Conservation (phyloP, 2,113 vertebrate species). For the Macaca fascicularis region DNA sequence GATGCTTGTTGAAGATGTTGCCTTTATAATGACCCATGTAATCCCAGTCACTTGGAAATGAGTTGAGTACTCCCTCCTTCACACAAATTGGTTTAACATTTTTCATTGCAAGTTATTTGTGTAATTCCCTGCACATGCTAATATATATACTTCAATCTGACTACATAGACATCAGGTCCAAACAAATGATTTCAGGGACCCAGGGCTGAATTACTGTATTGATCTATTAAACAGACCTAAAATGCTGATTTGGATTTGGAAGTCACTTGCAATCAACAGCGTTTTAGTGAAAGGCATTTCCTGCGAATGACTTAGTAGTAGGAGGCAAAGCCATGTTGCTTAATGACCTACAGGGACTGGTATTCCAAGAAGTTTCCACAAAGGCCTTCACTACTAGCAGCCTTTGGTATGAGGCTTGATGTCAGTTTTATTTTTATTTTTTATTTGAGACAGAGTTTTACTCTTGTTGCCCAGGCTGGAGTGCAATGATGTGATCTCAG, state of each 20-base stretch:
- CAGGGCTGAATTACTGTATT: conserved; percentile 70
- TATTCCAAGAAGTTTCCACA: not conserved
- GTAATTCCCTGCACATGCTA: conserved; percentile 62
- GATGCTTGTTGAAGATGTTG: not conserved
- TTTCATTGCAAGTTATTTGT: conserved; percentile 68
- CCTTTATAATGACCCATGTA: conserved; percentile 70
- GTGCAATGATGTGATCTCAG: no score
- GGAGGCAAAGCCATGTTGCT: not conserved
- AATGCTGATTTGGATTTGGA: conserved; percentile 66
- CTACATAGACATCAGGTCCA: conserved; percentile 58
- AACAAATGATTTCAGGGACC: conserved; percentile 74
- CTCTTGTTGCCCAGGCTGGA: no score
- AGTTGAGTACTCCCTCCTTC: conserved; percentile 62
- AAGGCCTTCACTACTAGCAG: not conserved
- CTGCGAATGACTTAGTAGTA: conserved; percentile 28
- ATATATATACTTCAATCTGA: conserved; percentile 45
- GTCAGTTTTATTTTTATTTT: not conserved
- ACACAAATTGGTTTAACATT: conserved; percentile 66
- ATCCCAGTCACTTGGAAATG: conserved; percentile 67
- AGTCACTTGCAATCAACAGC: conserved; percentile 72
- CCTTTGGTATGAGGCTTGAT: not conserved
- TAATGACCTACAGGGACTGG: not conserved
- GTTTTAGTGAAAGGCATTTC: conserved; percentile 46
- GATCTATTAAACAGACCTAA: conserved; percentile 77
- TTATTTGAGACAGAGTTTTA: no score